Evolutionary conservation across 2,113 vertebrate genomes (phyloP).

Genomic region (Malurus elegans): DNA sequence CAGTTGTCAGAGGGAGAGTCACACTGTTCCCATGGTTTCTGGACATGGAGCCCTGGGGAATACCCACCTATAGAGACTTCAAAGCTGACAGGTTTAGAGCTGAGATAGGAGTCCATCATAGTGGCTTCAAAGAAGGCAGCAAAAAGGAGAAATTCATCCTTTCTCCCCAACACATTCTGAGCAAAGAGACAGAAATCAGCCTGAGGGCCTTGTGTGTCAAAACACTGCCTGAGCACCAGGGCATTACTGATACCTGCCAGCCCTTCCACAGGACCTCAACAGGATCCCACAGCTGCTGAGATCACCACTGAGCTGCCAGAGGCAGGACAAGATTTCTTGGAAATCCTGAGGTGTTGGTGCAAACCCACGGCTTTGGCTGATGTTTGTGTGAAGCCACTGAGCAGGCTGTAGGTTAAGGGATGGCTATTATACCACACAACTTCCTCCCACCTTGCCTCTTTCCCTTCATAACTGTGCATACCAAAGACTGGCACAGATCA

Average conservation of each 20-base stretch:
- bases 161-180: conserved; percentile 81
- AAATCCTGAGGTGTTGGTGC: neutral
- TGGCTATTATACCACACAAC: neutral
- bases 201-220: neutral
- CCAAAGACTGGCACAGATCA: neutral
- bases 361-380: neutral
- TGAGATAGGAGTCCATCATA: conserved; percentile 86
- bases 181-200: neutral
- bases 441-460: neutral
- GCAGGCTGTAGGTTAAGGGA: neutral
- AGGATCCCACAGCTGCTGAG: neutral
- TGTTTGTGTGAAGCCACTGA: neutral
- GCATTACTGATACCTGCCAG: neutral
- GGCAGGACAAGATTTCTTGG: neutral
- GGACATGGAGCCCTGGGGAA: neutral
- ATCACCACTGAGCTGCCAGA: neutral
- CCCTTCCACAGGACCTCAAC: neutral
- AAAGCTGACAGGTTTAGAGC: conserved; percentile 80
- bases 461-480: neutral
- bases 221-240: neutral
- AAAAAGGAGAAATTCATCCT: conserved; percentile 90
- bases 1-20: neutral
- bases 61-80: conserved; percentile 89
- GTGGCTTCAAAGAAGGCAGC: conserved; percentile 89
- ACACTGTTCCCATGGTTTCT: neutral